Percentiles rank a stretch among this genome's conserved stretches.
phyloP scores from a whole-genome alignment of 2,888 invertebrate genomes.

The Leptopilina drosophilae region DNA sequence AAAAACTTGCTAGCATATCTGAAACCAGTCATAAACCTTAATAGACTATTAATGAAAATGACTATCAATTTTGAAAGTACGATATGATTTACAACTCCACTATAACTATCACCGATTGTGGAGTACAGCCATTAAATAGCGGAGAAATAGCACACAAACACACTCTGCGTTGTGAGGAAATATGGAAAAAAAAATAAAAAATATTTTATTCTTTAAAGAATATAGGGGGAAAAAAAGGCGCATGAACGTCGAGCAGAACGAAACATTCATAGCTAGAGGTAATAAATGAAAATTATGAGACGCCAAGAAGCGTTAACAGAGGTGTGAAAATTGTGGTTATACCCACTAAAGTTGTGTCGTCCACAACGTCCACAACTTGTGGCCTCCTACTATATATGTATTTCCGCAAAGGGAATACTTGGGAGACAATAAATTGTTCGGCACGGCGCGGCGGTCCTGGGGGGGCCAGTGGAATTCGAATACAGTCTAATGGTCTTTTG shows the following conservation, averaged over 20 bases:
- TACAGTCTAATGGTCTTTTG: neutral
- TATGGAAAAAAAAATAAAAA: neutral
- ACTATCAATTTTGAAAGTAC: too few relatives aligned
- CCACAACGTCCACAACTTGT: neutral
- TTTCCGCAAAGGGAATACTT: slow-evolving; percentile 33
- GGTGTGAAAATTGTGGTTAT: slow-evolving; percentile 29
- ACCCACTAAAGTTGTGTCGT: neutral
- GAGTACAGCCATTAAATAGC: neutral
- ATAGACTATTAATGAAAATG: too few relatives aligned
- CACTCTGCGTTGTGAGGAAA: neutral
- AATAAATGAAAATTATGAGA: neutral
- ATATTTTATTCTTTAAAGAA: neutral
- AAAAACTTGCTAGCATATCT: too few relatives aligned
- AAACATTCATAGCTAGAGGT: neutral
- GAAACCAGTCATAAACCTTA: too few relatives aligned
- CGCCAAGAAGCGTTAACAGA: neutral
- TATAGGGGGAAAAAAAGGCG: too few relatives aligned
- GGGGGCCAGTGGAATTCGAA: slow-evolving; percentile 21
- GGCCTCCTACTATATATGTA: neutral
- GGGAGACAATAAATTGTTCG: slow-evolving; percentile 19
- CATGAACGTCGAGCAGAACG: too few relatives aligned
- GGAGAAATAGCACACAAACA: too few relatives aligned
- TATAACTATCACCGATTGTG: too few relatives aligned
- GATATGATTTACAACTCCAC: too few relatives aligned
- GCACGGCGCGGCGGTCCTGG: neutral